A percentile compares a stretch with the other conserved stretches of the same genome.
Conservation (phyloP, 1,140 invertebrate species). For the Tetragnatha versicolor region DNA sequence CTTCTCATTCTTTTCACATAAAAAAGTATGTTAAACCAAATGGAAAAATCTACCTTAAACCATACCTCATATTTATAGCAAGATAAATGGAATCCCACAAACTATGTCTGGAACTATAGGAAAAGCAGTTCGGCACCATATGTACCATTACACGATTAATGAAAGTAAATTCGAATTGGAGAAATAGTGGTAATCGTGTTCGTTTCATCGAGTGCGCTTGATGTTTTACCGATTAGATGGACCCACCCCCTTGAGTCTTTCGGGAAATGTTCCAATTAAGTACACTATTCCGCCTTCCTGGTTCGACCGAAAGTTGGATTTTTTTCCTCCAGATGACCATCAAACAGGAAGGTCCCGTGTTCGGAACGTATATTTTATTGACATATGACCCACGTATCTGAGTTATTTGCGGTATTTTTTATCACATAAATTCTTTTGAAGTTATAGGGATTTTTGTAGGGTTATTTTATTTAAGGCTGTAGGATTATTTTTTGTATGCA, state of each 20-base stretch:
- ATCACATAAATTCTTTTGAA: too few species aligned
- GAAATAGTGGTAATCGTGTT: constrained; percentile 23
- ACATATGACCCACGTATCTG: constrained; percentile 1
- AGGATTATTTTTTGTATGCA: too few species aligned
- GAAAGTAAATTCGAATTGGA: constrained; percentile 6
- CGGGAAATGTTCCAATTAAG: constrained; percentile 30
- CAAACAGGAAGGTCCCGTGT: neutral
- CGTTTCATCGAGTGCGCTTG: constrained; percentile 29
- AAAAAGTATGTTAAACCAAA: too few species aligned
- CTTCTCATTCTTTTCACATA: too few species aligned
- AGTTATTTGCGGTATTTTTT: too few species aligned
- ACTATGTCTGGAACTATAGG: too few species aligned
- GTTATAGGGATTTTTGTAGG: too few species aligned
- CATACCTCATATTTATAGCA: too few species aligned
- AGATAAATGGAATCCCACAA: too few species aligned
- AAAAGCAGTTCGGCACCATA: neutral
- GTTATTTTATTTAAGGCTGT: too few species aligned
- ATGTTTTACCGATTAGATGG: constrained; percentile 29
- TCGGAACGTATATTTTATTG: constrained; percentile 1
- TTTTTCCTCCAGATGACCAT: neutral
- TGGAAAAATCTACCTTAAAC: too few species aligned
- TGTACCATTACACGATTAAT: constrained; percentile 30
- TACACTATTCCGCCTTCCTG: constrained; percentile 6
- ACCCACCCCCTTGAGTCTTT: constrained; percentile 24
- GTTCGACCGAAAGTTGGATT: neutral